Base-by-base conservation (phyloP, 2,797 vertebrate genomes). In the Morus bassanus region DNA sequence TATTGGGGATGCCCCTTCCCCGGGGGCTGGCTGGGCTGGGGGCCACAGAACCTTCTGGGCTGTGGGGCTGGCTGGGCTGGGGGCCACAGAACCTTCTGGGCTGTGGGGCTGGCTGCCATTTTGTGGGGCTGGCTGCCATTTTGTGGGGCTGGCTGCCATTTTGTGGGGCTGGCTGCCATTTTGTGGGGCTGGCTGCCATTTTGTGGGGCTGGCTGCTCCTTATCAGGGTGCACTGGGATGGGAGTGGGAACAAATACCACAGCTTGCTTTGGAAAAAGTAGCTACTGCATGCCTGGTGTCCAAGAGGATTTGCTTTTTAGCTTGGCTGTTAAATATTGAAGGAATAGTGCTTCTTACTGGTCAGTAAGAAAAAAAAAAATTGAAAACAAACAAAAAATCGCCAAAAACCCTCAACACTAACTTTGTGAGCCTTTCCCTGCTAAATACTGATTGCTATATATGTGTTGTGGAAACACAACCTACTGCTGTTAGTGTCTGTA, bases 361-460 rank as follows among this genome's bases (percentile, higher is more conserved):
- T 48, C 4, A 7, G 11, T 8, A 54, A 50, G 18, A 31, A 7
- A 69, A 63, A 39, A 39, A 48, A 50, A 46, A 56, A n/a, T 10
- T 7, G 3, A 28, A 60, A 63, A 2, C 3, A 3, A 19, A 7
- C 1, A 22, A 8, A 53, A 37, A 3, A 1, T 1, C 2, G 6
- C 6, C 6, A 14, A 70, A n/a, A 37, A 18, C 5, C 8, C 11
- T 43, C 10, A 30, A 14, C 22, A 7, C 0, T 0, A 18, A 4
- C 7, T 45, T 37, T 10, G 13, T 24, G 39, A 54, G 24, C 9
- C 11, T 80, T n/a, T 41, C 5, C 0, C 2, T 37, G 56, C 17
- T 18, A 6, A 27, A 25, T 37, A 9, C 10, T 13, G 8, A 4
- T 53, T 0, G 0, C 9, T n/a, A 1, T 0, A 0, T 8, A 0